Base-by-base conservation (phyloP, 2,797 vertebrate genomes). In the Tinamus major region DNA sequence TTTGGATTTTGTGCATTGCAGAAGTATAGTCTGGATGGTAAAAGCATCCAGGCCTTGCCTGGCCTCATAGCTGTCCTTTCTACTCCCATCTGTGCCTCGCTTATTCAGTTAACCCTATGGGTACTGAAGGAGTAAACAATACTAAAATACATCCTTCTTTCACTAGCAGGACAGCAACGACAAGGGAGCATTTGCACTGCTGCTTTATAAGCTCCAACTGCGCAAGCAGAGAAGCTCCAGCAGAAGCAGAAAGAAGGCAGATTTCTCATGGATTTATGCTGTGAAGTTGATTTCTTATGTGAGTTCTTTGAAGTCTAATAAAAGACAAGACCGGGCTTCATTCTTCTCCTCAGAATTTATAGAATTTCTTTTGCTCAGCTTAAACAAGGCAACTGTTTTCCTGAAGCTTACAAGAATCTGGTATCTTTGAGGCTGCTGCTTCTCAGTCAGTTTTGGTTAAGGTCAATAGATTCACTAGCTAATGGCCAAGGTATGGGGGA, bases 1-100 rank as follows among this genome's bases (percentile, higher is more conserved):
- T 53, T 31, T n/a, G 20, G 0, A 1, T 64, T 53, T 68, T 55
- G 23, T 0, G 0, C 7, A 29, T 3, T 15, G 35, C 14, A 56
- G 59, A 64, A 68, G 14, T 1, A 0, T 29, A 15, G 12, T 17
- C 44, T 80, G n/a, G 15, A 41, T 59, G 53, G 42, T 76, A 27
- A 39, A 0, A 2, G 9, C 21, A 16, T 21, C n/a, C 63, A 63
- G 68, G 59, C 24, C 71, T 49, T 35, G 27, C 29, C 21, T 61
- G 10, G 5, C 59, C 20, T 68, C 14, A 61, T 13, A 19, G 39
- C 53, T n/a, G 55, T 31, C 55, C 55, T 56, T 56, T 56, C 55
- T 56, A 19, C 31, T 56, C 24, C 42, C 21, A 41, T 7, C 27
- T 44, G 16, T 48, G 42, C 24, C 31, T 8, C 10, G 4, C 41